Base-by-base conservation (phyloP, 2,113 vertebrate species). In the Abramis brama region DNA sequence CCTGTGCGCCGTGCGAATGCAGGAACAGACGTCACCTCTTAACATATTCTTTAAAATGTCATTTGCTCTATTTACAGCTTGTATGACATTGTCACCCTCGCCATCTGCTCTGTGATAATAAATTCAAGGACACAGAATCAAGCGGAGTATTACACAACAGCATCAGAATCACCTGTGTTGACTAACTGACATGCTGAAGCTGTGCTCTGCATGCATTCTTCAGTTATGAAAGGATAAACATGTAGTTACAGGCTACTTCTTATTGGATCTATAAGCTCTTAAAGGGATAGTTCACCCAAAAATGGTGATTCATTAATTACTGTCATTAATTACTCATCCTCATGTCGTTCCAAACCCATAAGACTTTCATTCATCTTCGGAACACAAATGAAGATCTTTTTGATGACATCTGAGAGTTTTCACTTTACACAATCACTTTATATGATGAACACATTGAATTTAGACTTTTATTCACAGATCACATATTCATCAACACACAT, bases 61-160 rank as follows among this genome's bases (percentile, higher is more conserved):
- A 80, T 82, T 89, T 89, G 87, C 85, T 87, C 80, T 70, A 55
- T 85, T 73, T 82, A 82, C 85, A 73, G 36, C 80, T 36, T 33
- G 71, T 75, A 33, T 70, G 89, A 79, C 85, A 85, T 55, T 79
- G 78, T 80, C 86, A 90, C 66, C 74, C 68, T 76, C 83, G 57
- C 87, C 87, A 90, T 88, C 87, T 90, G 87, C 74, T 87, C 62
- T 60, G 64, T 68, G 47, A 79, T 83, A 85, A 87, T 87, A 82
- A 88, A 85, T 75, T 88, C 85, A 88, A 84, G 57, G 80, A 70
- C 80, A 36, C 79, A 57, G 57, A 50, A 68, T 71, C 23, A 1
- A 45, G 27, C 45, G 50, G 30, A 60, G 33, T 43, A 39, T 43
- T 43, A 47, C 23, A 79, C 36, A 25, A 43, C 19, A 52, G 21